Evolutionary conservation across 1,140 invertebrate species (phyloP).

Genomic region (Drosophila neocordata): DNA sequence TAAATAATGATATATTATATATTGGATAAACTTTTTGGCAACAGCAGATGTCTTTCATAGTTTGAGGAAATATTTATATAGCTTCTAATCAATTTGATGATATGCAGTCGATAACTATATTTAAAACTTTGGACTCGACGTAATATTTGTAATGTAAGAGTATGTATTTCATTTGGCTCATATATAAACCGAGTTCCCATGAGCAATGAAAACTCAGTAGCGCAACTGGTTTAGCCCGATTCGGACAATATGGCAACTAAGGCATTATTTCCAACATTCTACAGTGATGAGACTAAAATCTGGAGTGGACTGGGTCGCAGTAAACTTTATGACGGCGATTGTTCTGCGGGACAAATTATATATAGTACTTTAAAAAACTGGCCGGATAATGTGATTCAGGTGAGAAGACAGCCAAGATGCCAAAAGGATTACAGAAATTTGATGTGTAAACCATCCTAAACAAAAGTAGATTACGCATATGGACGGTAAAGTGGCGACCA

Average conservation of each 20-base stretch:
- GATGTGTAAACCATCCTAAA: conserved; percentile 16
- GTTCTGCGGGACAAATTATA: conserved; percentile 38
- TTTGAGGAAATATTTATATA: background rate
- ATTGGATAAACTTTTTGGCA: background rate
- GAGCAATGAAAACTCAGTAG: conserved; percentile 19
- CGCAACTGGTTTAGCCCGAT: conserved; percentile 23
- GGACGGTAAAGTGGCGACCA: conserved; percentile 47
- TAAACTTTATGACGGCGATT: conserved; percentile 31
- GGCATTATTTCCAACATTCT: conserved; percentile 53
- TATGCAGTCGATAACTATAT: background rate
- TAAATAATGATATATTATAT: background rate
- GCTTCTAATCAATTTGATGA: background rate
- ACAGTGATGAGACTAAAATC: conserved; percentile 51
- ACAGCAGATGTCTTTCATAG: background rate
- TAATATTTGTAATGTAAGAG: conserved; percentile 21
- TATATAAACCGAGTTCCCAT: conserved; percentile 51
- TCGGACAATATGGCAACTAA: conserved; percentile 49
- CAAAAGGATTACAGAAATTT: conserved; percentile 2
- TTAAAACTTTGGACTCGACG: conserved; percentile 8
- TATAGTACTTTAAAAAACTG: conserved; percentile 31
- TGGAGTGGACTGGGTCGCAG: conserved; percentile 46
- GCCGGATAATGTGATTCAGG: conserved; percentile 53
- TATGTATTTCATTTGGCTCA: background rate
- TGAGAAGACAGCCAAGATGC: conserved; percentile 19
- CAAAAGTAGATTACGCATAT: conserved; percentile 49